Evolutionary conservation across 2,888 invertebrate species (phyloP).

Genomic region (Synergus gifuensis): DNA sequence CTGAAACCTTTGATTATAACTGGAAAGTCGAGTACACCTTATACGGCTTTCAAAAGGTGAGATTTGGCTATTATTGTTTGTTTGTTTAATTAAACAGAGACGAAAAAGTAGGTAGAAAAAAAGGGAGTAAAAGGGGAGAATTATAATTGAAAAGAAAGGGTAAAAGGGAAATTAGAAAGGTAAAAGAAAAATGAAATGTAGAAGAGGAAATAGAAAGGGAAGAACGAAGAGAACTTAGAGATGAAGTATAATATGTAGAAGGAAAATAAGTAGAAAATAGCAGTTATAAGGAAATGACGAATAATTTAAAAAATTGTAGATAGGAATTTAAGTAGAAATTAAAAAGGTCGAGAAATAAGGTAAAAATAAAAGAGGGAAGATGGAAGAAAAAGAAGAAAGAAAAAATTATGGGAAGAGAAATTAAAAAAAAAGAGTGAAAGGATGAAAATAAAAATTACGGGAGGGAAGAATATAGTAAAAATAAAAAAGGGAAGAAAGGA

Average conservation of each 20-base stretch:
- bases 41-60: slow-evolving; percentile 74
- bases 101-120: not conserved
- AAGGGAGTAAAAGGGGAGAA: too few species aligned
- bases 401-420: not conserved
- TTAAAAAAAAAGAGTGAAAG: not conserved
- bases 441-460: too few species aligned
- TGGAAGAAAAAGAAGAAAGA: not conserved
- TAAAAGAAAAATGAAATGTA: accelerated
- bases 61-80: not conserved
- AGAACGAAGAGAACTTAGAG: too few species aligned
- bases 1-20: slow-evolving; percentile 78
- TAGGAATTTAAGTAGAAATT: too few species aligned
- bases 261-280: too few species aligned
- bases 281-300: not conserved
- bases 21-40: slow-evolving; percentile 77
- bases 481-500: not conserved
- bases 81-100: not conserved
- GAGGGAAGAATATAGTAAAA: not conserved
- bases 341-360: too few species aligned
- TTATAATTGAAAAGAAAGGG: not conserved
- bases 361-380: not conserved
- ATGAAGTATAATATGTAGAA: too few species aligned
- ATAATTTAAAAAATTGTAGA: too few species aligned
- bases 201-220: not conserved
- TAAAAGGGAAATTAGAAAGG: not conserved